Evolutionary conservation across 2,888 invertebrate genomes (phyloP), one percentile per base, ranked within the genome.

Genomic region (Drosophila pseudotalamancana): DNA sequence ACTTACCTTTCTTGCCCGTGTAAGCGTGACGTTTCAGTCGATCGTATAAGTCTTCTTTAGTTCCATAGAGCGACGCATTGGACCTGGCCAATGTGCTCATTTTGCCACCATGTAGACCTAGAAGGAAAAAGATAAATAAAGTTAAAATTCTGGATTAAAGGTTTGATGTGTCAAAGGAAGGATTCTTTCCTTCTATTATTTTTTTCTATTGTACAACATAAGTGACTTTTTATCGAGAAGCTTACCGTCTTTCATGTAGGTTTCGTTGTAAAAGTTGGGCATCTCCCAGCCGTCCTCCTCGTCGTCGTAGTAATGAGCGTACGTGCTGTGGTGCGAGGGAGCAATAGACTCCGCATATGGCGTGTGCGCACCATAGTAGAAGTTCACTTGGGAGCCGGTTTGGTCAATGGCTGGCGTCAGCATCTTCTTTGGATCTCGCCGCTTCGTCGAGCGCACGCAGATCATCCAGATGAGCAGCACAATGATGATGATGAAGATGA

Each of bases 231-330:
- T 5, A 3, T 34, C 16, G 4, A 8, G 16, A 0, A 1, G 61
- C 84, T 81, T 66, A 91, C 91, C 94, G 92, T 97, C 97, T 92
- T 98, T 98, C 97, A 98, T 97, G 89, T 98, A 98, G 1, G 97
- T 97, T 92, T 98, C 98, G 90, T 97, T 97, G 92, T 98, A 98
- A 92, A 98, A 98, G 92, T 98, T 98, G 0, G 98, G 98, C 98
- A 98, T 98, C 90, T 98, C 98, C 98, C 98, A 98, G 42, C 97
- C 98, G 86, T 98, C 98, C 91, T 98, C 98, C 89, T 98, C 98
- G 82, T 98, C 97, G 89, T 98, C 97, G 84, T 98, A 98, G 91
- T 98, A 98, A 90, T 98, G 98, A 3, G 98, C 98, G 91, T 98
- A 98, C 0, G 98, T 98, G 43, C 97, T 97, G 89, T 98, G 98